Base-by-base conservation (phyloP, 1,140 invertebrate species). In the Acromyrmex heyeri region DNA sequence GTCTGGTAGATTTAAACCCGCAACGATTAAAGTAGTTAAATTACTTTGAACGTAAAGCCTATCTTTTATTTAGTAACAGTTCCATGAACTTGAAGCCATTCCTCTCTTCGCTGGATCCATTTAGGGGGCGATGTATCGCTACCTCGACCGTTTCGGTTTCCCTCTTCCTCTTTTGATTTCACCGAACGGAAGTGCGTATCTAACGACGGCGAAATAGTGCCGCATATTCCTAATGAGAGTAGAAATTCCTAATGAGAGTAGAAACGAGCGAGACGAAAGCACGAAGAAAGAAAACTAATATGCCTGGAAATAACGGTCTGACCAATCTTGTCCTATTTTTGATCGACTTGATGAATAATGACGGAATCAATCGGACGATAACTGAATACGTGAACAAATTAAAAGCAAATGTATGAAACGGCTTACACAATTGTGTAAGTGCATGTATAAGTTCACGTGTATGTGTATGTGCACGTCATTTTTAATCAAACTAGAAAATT, bases 171-270 rank as follows among this genome's bases (percentile, higher is more conserved):
- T 65, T 44, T n/a, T 73, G 72, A 55, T 55, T 65, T 78, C 72
- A 50, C 24, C 61, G 69, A 73, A 61, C 79, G 27, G 24, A 83
- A 73, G 69, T 62, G 55, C 67, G 67, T 48, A 61, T 82, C 67
- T 44, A 65, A 81, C 50, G 65, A 59, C 18, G 67, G 55, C 34
- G 14, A 73, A 30, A 61, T 34, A 69, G 62, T 48, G 30, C 48
- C 62, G 62, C 53, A 67, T 79, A 67, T 83, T 65, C 48, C 48
- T 78, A 44, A 85, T 30, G 48, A 65, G 61, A 27, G 48, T 38
- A 24, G 61, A 75, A 34, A 85, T 85, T 78, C 21, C 21, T 21
- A 21, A 21, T 21, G 21, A 24, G 24, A 24, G 24, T 24, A 59
- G 27, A 78, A 48, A 81, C 16, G 21, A 14, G 18, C 69, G 14